These are phyloP conservation scores for Forbesichthys agassizii DNA, from an alignment of 2,113 vertebrate genomes.

Conservation along the genomic window DNA sequence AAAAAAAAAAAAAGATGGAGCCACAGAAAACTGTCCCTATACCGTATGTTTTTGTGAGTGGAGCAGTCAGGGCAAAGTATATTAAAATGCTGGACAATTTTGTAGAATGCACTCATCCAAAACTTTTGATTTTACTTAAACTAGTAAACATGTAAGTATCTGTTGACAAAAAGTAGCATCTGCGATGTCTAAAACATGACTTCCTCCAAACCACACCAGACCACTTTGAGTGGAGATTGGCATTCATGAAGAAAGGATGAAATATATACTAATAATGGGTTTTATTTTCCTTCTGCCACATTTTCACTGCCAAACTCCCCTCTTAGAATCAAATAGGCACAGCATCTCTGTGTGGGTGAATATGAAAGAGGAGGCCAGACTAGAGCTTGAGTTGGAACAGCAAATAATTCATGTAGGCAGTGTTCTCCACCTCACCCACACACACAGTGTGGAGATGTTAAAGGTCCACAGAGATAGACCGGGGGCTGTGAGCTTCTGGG, in stretches of 20 bases:
- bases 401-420: too few relatives aligned
- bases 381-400: too few relatives aligned
- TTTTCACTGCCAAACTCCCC: constrained; percentile 45
- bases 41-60: constrained; percentile 16
- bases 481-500: too few relatives aligned
- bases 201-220: background rate
- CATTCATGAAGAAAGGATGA: background rate
- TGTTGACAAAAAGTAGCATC: background rate
- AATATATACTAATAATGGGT: constrained; percentile 26
- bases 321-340: constrained; percentile 59
- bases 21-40: constrained; percentile 19
- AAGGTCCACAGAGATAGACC: too few relatives aligned
- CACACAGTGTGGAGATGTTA: too few relatives aligned
- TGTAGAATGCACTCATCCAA: background rate
- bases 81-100: constrained; percentile 12
- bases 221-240: background rate
- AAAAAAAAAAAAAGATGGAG: constrained; percentile 31
- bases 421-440: too few relatives aligned
- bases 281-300: constrained; percentile 42
- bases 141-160: constrained; percentile 8
- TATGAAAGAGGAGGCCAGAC: constrained; percentile 32
- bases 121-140: background rate
- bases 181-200: background rate
- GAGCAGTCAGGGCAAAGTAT: constrained; percentile 1
- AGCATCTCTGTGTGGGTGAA: constrained; percentile 56